Evolutionary conservation across 2,797 vertebrate species (phyloP).

Genomic region (Cuculus canorus): DNA sequence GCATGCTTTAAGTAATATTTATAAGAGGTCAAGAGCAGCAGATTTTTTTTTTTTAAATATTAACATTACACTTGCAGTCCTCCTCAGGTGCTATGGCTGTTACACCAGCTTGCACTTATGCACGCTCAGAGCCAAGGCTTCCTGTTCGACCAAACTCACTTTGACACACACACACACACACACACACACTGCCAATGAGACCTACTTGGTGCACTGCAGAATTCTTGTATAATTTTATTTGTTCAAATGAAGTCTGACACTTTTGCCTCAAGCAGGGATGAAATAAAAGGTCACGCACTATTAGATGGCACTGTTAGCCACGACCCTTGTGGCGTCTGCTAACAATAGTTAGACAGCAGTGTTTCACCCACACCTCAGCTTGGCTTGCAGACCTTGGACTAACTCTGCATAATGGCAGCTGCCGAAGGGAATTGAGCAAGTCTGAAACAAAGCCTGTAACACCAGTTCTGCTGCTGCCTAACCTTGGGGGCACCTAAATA

Average conservation of each 20-base stretch:
- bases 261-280: neutral
- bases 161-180: fast-evolving
- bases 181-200: neutral
- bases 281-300: neutral
- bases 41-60: neutral
- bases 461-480: neutral
- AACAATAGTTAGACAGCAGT: neutral
- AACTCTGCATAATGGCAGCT: fast-evolving
- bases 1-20: neutral
- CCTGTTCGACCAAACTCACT: neutral
- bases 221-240: neutral
- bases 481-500: neutral
- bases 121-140: neutral
- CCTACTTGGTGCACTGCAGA: neutral
- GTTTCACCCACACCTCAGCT: neutral
- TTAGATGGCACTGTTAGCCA: neutral
- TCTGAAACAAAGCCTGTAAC: neutral
- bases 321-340: neutral
- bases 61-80: neutral
- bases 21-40: neutral
- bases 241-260: neutral
- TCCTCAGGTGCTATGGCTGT: neutral
- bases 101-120: neutral
- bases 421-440: neutral
- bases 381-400: neutral